These are phyloP conservation scores for Drosophila meridiana DNA, from an alignment of 2,888 invertebrate species.

Conservation along the genomic window DNA sequence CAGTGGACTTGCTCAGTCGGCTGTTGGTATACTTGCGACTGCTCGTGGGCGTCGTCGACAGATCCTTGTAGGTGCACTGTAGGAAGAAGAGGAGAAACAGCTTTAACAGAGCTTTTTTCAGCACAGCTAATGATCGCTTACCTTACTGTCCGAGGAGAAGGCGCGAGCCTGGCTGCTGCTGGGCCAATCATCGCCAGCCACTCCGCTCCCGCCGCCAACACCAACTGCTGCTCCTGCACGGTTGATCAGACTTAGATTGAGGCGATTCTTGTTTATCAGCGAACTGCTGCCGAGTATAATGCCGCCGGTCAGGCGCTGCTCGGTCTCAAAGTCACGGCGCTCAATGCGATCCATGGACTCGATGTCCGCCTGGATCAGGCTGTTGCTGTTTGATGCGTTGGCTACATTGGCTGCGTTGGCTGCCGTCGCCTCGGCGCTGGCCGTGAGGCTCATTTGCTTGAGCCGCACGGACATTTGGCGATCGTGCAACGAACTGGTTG, in stretches of 20 bases:
- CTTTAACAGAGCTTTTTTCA: background rate
- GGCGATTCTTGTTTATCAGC: constrained; percentile 81
- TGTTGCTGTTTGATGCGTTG: constrained; percentile 13
- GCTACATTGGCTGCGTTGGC: constrained; percentile 23
- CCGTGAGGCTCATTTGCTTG: constrained; percentile 82
- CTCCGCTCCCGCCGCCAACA: constrained; percentile 11
- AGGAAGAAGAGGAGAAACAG: background rate
- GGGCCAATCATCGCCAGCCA: constrained; percentile 73
- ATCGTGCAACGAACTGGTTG: constrained; percentile 70
- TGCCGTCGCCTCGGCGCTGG: constrained; percentile 43
- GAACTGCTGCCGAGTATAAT: constrained; percentile 83
- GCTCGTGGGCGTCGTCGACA: constrained; percentile 84
- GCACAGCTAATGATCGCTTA: constrained; percentile 29
- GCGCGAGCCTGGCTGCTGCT: constrained; percentile 80
- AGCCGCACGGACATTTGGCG: constrained; percentile 82
- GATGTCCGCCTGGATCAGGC: constrained; percentile 78
- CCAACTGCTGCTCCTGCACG: constrained; percentile 24
- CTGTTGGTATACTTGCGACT: constrained; percentile 82
- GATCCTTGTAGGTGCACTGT: constrained; percentile 83
- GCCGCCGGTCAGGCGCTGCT: constrained; percentile 84
- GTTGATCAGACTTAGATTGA: constrained; percentile 83
- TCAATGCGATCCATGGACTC: constrained; percentile 85
- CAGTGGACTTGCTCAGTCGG: constrained; percentile 84
- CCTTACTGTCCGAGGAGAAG: constrained; percentile 84
- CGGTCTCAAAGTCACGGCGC: constrained; percentile 84